Evolutionary conservation across 2,113 vertebrate species (phyloP), one percentile per base, ranked within the genome.

Genomic region (Chionodraco myersi): DNA sequence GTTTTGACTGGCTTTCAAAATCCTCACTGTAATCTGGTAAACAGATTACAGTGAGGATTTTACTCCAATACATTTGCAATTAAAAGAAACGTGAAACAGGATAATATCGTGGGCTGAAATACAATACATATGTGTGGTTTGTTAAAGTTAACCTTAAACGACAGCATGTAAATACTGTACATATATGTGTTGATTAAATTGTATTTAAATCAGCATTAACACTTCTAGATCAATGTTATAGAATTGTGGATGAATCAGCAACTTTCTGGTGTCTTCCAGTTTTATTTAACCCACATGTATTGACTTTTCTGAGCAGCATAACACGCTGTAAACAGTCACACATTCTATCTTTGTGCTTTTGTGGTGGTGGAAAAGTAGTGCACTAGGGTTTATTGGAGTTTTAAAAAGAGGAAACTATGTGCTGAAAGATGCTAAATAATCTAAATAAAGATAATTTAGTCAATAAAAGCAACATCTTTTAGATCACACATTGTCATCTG

Each of bases 31-130:
- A 58, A 75, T 71, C 72, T 12, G 52, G 51, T 48, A 13, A 53
- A 14, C 74, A 6, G 75, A 68, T 83, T 61, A 60, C 67, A 67
- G 16, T 23, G 41, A 47, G 9, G 51, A 45, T 8, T 26, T 14
- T n/a, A 30, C 41, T 14, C 8, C 26, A 15, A 41, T 7, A 26
- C 26, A 18, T 61, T 14, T 57, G 18, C 13, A 18, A 58, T 64
- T 10, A 60, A 4, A 30, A 41, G 53, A n/a, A 18, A 56, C 30
- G 3, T 41, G 2, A 56, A 47, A 3, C 3, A 11, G 16, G 36
- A 52, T 9, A n/a, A 5, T 18, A 66, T 15, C 61, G 13, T 0
- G 36, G 21, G 7, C 13, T 30, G 9, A 2, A 1, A 26, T 44
- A 12, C 8, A 45, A 45, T 18, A 7, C 14, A 30, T 5, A 30